phyloP scores from a whole-genome alignment of 1,140 invertebrate species.

The Dicyema japonicum region DNA sequence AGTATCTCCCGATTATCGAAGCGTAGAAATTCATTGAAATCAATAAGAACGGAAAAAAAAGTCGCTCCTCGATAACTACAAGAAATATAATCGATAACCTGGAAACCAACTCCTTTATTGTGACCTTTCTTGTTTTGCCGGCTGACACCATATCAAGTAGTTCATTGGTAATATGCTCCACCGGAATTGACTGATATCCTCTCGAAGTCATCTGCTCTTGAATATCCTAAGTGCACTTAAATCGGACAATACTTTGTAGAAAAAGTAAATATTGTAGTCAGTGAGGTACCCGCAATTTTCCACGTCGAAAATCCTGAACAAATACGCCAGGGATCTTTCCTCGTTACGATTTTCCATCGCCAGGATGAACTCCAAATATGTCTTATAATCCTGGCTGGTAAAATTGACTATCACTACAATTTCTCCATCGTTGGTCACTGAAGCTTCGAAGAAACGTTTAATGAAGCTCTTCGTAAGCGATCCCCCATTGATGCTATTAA shows the following conservation, averaged over 20 bases:
- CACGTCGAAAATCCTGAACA: slow-evolving; percentile 64
- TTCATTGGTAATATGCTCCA: slow-evolving; percentile 80
- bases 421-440: slow-evolving; percentile 65
- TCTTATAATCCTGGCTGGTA: slow-evolving; percentile 44
- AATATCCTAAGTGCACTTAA: slow-evolving; percentile 54
- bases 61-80: slow-evolving; percentile 56
- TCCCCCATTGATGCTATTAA: slow-evolving; percentile 24
- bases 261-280: slow-evolving; percentile 57
- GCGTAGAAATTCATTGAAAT: slow-evolving; percentile 74
- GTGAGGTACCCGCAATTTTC: slow-evolving; percentile 51
- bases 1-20: slow-evolving; percentile 56
- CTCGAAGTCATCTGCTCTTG: slow-evolving; percentile 44
- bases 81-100: slow-evolving; percentile 14
- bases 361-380: slow-evolving; percentile 64
- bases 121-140: slow-evolving; percentile 43
- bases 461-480: slow-evolving; percentile 62
- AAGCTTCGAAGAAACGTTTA: slow-evolving; percentile 67
- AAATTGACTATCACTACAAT: slow-evolving; percentile 26
- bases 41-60: slow-evolving; percentile 62
- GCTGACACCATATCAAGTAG: slow-evolving; percentile 90
- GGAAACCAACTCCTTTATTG: slow-evolving; percentile 40
- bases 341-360: slow-evolving; percentile 64
- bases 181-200: slow-evolving; percentile 54
- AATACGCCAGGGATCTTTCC: slow-evolving; percentile 53
- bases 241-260: slow-evolving; percentile 34